These are phyloP conservation scores for Saccostrea cuccullata DNA, from an alignment of 1,140 invertebrate species.

Conservation along the genomic window DNA sequence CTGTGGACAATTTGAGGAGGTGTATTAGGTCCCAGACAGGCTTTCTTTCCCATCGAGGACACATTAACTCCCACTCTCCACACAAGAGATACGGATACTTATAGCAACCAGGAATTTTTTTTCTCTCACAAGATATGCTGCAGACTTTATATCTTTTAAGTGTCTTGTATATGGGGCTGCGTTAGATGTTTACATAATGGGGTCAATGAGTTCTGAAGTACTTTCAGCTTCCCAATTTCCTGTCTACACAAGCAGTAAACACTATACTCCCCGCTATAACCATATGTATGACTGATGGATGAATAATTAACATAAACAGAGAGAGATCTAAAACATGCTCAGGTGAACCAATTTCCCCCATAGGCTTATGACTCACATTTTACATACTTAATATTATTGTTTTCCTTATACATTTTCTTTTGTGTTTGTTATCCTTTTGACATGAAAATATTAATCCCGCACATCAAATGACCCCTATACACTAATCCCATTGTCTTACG, in stretches of 20 bases:
- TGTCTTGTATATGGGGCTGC: not conserved
- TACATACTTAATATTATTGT: not conserved
- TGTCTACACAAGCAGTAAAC: not conserved
- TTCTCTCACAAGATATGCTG: not conserved
- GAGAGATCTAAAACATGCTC: slow-evolving; percentile 22
- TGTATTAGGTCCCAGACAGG: not conserved
- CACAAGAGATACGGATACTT: not conserved
- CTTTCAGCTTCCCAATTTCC: not conserved
- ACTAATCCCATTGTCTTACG: not conserved
- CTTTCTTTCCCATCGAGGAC: not conserved
- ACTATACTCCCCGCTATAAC: not conserved
- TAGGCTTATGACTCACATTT: not conserved
- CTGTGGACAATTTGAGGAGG: not conserved
- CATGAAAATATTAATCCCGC: not conserved
- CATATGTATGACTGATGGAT: not conserved
- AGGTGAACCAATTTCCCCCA: slow-evolving; percentile 9
- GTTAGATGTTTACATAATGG: not conserved
- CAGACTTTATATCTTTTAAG: not conserved
- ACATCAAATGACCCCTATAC: not conserved
- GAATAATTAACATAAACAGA: slow-evolving; percentile 35
- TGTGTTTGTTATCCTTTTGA: not conserved
- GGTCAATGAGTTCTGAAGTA: slow-evolving; percentile 8
- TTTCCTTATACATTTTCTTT: not conserved
- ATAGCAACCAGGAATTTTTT: not conserved
- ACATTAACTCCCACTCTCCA: not conserved